phyloP scores from a whole-genome alignment of 2,797 vertebrate species.

The Centropyge bicolor region DNA sequence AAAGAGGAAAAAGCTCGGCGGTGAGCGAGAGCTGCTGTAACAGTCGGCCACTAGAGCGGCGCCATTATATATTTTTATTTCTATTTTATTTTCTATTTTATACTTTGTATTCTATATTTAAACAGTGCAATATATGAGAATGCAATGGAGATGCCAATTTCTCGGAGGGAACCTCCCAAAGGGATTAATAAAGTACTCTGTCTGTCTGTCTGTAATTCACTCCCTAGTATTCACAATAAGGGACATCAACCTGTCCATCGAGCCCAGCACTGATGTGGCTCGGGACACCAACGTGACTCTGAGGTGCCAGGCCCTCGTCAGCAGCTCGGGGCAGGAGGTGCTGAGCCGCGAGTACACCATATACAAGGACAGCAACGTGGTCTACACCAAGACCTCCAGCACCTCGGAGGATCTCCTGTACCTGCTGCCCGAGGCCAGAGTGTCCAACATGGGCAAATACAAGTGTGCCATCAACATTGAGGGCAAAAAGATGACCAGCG shows the following conservation, averaged over 20 bases:
- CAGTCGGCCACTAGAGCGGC: no score
- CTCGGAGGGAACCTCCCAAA: no score
- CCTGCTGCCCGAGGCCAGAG: constrained; percentile 59
- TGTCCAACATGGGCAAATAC: constrained; percentile 77
- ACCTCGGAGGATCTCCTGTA: constrained; percentile 43
- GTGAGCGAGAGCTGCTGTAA: no score
- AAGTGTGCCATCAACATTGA: constrained; percentile 65
- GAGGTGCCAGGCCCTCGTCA: constrained; percentile 65
- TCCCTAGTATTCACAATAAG: constrained; percentile 61
- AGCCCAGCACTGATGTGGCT: constrained; percentile 65
- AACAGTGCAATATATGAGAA: no score
- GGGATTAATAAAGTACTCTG: no score
- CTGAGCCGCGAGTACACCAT: constrained; percentile 71
- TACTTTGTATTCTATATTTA: no score
- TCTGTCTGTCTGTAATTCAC: no score
- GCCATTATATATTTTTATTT: no score
- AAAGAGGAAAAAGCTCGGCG: no score
- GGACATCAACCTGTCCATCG: constrained; percentile 60
- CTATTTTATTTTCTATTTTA: no score
- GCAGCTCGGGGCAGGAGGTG: not conserved
- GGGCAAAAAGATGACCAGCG: not conserved
- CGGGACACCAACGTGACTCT: constrained; percentile 75
- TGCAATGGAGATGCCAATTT: no score
- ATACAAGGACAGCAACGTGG: constrained; percentile 47
- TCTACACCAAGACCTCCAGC: constrained; percentile 63